Base-by-base conservation (phyloP, 2,888 invertebrate genomes). In the Rhimphoctona megacephalus region DNA sequence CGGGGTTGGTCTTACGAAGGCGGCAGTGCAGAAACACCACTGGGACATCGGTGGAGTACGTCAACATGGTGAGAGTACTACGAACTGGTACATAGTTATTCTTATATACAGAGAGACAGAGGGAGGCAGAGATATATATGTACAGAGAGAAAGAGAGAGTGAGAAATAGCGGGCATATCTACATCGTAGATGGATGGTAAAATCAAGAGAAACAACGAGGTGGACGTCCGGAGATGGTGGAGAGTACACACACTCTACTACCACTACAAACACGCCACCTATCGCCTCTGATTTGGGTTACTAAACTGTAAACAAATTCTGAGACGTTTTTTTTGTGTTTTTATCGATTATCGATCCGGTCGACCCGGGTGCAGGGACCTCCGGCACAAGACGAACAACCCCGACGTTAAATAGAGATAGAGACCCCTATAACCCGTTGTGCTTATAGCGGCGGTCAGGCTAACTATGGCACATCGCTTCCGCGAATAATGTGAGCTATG, bases 281-380 rank as follows among this genome's bases (percentile, higher is more conserved):
- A 43, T 52, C 89, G 87, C 86, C 90, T 89, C 90, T 90, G 92
- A 93, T 93, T 93, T 93, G 92, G 93, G 93, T 93, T 93, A 93
- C 93, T 91, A 93, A 93, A 92, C 93, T 93, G 93, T 93, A 93
- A 93, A 93, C 93, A 93, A 93, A 93, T 93, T 92, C 92, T 81
- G 88, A 76, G 76, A 91, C 90, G 22, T 39, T 80, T 79, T 69
- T 79, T 79, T 93, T 92, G 90, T 91, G 69, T 70, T 82, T 89
- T 90, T 88, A 93, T 93, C 93, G 93, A 93, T 93, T 92, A 93
- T 93, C 93, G 93, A 93, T 92, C 76, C 91, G 85, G 84, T 64
- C 77, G 81, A 81, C 54, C 83, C 87, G 92, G 89, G 93, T 91
- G 92, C 92, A 92, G 90, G 82, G 92, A 93, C 93, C 93, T 93